Evolutionary conservation across 2,113 vertebrate species (phyloP).

Genomic region (Erythrocercus mccallii): DNA sequence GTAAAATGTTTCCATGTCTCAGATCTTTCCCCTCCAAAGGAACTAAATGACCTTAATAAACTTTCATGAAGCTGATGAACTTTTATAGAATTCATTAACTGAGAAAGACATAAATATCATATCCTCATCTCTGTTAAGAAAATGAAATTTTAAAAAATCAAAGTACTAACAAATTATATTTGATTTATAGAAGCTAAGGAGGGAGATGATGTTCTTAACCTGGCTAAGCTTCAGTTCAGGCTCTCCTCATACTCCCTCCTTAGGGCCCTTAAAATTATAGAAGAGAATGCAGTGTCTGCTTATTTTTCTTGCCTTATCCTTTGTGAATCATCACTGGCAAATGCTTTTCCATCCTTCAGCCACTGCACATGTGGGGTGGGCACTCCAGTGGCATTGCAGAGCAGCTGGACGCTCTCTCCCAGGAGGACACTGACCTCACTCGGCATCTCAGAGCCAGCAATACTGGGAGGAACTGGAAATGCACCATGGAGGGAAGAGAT

Average conservation of each 20-base stretch:
- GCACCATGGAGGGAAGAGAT: neutral
- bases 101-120: neutral
- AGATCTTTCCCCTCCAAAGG: neutral
- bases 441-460: conserved; percentile 87
- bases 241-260: neutral
- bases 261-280: neutral
- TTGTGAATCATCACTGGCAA: conserved; percentile 55
- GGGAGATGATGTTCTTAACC: neutral
- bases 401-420: conserved; percentile 84
- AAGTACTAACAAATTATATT: neutral
- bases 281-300: neutral
- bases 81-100: neutral
- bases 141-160: neutral
- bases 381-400: conserved; percentile 81
- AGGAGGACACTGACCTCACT: conserved; percentile 82
- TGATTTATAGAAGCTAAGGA: neutral
- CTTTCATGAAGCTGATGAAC: neutral
- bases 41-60: neutral
- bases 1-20: neutral
- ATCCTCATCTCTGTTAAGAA: neutral
- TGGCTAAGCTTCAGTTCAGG: neutral
- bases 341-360: conserved; percentile 86
- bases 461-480: conserved; percentile 85
- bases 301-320: conserved; percentile 76
- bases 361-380: conserved; percentile 84